phyloP scores from a whole-genome alignment of 2,113 vertebrate species.

The Puntigrus tetrazona region DNA sequence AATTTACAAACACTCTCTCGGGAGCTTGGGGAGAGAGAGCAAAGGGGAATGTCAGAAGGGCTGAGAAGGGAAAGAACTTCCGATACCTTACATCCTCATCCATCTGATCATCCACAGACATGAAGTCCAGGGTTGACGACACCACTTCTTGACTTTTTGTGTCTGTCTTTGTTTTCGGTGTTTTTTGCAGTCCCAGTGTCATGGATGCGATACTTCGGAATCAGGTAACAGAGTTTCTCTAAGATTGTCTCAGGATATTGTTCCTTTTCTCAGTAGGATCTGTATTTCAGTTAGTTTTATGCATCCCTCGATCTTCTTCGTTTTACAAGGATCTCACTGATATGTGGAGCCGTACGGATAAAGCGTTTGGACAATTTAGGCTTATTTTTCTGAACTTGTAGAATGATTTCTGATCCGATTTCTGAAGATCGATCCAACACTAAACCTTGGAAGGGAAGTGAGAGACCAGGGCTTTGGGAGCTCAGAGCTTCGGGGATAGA shows the following conservation, averaged over 20 bases:
- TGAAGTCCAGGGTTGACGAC: constrained; percentile 64
- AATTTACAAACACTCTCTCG: constrained; percentile 64
- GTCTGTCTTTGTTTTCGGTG: constrained; percentile 44
- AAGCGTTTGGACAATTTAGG: constrained; percentile 2
- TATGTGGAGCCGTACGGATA: not conserved
- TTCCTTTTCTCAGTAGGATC: not conserved
- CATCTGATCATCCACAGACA: constrained; percentile 55
- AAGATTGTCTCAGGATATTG: constrained; percentile 18
- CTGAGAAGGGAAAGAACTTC: constrained; percentile 58
- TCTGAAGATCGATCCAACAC: constrained; percentile 14
- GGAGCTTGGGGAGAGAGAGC: constrained; percentile 64
- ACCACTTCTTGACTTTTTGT: constrained; percentile 48
- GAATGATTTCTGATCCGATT: not conserved
- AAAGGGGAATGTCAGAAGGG: constrained; percentile 65
- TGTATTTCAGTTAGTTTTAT: not conserved
- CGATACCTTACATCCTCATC: constrained; percentile 30
- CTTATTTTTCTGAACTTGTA: constrained; percentile 7
- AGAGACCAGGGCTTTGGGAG: not conserved
- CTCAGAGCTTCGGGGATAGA: not conserved
- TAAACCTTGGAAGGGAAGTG: not conserved
- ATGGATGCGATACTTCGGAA: constrained; percentile 53
- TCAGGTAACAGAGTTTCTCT: constrained; percentile 18
- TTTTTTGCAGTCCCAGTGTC: constrained; percentile 12
- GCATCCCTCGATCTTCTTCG: not conserved
- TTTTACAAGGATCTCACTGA: not conserved